Base-by-base conservation (phyloP, 2,888 invertebrate genomes). In the Eupelmus urozonus region DNA sequence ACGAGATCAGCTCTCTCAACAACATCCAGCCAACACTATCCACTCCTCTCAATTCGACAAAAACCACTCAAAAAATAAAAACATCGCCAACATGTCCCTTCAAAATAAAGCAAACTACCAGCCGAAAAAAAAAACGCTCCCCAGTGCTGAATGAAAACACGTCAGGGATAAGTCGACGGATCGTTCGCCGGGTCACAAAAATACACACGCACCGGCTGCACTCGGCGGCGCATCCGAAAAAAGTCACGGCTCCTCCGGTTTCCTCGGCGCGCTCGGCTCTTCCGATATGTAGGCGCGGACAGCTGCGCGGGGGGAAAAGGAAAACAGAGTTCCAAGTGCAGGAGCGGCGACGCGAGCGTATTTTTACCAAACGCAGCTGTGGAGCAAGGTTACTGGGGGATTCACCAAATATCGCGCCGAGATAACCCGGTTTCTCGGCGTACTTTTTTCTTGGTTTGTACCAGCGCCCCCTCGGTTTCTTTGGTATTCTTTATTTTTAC, bases 351-450 rank as follows among this genome's bases (percentile, higher is more conserved):
- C 51, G 18, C 40, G 53, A 45, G 40, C 34, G 49, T 79, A 70
- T 79, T 65, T 74, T 75, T 75, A 63, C 18, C 11, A n/a, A 42
- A 72, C 49, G 60, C 76, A 77, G 66, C 69, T 55, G 53, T 81
- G 79, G 80, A 81, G 82, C 84, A 83, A 84, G 85, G 83, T 83
- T 84, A 83, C 82, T 76, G 80, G 80, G n/a, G 16, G 81, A 57
- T 83, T 70, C 80, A 78, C 76, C 55, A 63, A 82, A 81, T 82
- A 79, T 82, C 74, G 79, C 76, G 66, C 53, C 9, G 20, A 45
- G 74, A 67, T 51, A 49, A 45, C 27, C 42, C 34, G 60, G 51
- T 74, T 74, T 63, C 34, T 53, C 16, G 25, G n/a, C n/a, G n/a
- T n/a, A 57, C 29, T 45, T 16, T 49, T 60, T 20, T 53, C 60